Percentiles rank a stretch among this genome's conserved stretches.
Conservation (phyloP, 2,888 invertebrate species). For the Parascotia fuliginaria region DNA sequence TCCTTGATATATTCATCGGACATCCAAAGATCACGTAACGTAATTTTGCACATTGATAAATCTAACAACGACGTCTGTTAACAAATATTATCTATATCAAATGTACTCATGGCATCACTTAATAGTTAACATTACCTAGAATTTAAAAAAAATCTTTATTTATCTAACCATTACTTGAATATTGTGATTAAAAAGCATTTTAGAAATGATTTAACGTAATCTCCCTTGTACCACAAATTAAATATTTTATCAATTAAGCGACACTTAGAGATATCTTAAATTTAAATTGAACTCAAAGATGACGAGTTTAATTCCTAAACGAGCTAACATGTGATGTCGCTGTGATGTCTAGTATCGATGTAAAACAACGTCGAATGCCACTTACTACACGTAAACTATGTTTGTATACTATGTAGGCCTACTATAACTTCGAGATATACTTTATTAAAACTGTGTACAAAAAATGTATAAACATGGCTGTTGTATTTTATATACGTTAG, state of each 20-base stretch:
- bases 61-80: slow-evolving; percentile 77
- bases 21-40: slow-evolving; percentile 72
- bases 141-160: slow-evolving; percentile 60
- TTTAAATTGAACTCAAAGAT: slow-evolving; percentile 45
- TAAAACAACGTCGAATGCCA: slow-evolving; percentile 34
- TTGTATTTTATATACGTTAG: slow-evolving; percentile 37
- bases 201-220: slow-evolving; percentile 75
- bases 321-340: slow-evolving; percentile 51
- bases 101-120: slow-evolving; percentile 66
- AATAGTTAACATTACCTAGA: slow-evolving; percentile 72
- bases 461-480: slow-evolving; percentile 63
- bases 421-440: slow-evolving; percentile 42
- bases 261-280: slow-evolving; percentile 67
- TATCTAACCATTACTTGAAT: slow-evolving; percentile 63
- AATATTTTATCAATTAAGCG: slow-evolving; percentile 65
- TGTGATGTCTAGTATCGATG: slow-evolving; percentile 47
- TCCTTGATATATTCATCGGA: slow-evolving; percentile 71
- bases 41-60: slow-evolving; percentile 74
- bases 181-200: slow-evolving; percentile 77
- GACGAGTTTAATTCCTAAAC: slow-evolving; percentile 51
- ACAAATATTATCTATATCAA: slow-evolving; percentile 66
- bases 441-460: slow-evolving; percentile 58
- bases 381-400: slow-evolving; percentile 33
- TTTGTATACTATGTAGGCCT: slow-evolving; percentile 50
- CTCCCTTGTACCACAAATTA: slow-evolving; percentile 76